Percentiles rank a stretch among this genome's conserved stretches.
Conservation (phyloP, 2,888 invertebrate genomes). For the Octodonta nipae region DNA sequence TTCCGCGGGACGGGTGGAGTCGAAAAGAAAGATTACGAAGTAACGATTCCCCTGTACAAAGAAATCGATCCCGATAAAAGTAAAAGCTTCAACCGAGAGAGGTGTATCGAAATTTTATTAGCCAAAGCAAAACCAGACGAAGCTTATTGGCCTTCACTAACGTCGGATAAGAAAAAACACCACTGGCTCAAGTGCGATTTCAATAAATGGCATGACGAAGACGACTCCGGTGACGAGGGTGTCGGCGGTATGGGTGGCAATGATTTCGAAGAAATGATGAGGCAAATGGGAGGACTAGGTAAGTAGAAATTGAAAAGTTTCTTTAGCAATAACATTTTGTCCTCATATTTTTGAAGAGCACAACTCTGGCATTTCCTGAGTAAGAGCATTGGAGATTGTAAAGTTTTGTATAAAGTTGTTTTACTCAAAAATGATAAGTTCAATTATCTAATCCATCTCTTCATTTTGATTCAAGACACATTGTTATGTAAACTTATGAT, state of each 20-base stretch:
- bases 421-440: no score
- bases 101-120: conserved; percentile 63
- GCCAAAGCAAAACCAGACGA: conserved; percentile 51
- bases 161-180: conserved; percentile 73
- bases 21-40: conserved; percentile 74
- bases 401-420: no score
- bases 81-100: conserved; percentile 54
- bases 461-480: no score
- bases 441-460: no score
- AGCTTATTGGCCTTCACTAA: conserved; percentile 77
- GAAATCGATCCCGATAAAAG: conserved; percentile 72
- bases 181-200: conserved; percentile 97
- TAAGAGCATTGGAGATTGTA: no score
- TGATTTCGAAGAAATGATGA: conserved; percentile 60
- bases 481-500: no score
- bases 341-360: no score
- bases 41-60: conserved; percentile 71
- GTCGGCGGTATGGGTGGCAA: conserved; percentile 36
- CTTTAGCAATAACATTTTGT: no score
- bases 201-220: conserved; percentile 95
- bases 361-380: no score
- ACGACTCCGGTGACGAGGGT: conserved; percentile 75
- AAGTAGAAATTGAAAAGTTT: conserved; percentile 25
- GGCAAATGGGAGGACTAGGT: conserved; percentile 54
- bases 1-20: conserved; percentile 78